Evolutionary conservation across 2,888 invertebrate genomes (phyloP).

Genomic region (Drosophila neotestacea): DNA sequence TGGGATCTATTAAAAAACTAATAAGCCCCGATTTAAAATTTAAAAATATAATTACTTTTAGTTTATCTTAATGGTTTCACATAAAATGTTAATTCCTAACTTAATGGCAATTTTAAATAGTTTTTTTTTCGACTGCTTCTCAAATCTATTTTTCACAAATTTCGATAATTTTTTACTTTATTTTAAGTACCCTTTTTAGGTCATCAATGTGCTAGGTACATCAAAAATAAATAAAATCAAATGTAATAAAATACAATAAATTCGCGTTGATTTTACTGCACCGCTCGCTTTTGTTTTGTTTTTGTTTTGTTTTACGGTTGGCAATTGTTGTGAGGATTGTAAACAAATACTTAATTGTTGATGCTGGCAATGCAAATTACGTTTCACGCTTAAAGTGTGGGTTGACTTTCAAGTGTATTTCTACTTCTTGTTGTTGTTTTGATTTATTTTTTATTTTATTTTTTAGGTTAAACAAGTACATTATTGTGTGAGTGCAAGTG

Average conservation of each 20-base stretch:
- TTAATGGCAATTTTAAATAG: too few species aligned
- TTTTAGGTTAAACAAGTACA: constrained; percentile 71
- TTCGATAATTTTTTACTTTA: neutral
- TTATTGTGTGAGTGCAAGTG: constrained; percentile 6
- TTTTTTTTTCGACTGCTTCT: too few species aligned
- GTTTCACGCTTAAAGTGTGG: constrained; percentile 58
- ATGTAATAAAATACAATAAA: constrained; percentile 29
- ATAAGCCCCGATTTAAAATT: too few species aligned
- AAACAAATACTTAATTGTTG: constrained; percentile 77
- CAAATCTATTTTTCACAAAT: too few species aligned
- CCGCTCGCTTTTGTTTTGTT: constrained; percentile 20
- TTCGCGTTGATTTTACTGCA: constrained; percentile 38
- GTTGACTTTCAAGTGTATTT: constrained; percentile 54
- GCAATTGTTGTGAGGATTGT: constrained; percentile 56
- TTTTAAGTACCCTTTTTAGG: neutral
- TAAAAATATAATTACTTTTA: too few species aligned
- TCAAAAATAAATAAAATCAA: constrained; percentile 1
- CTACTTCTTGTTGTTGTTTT: constrained; percentile 19
- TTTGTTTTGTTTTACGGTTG: constrained; percentile 28
- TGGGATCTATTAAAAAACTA: too few species aligned
- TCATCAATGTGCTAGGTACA: neutral
- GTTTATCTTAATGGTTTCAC: too few species aligned
- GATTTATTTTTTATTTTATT: constrained; percentile 28
- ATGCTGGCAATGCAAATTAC: constrained; percentile 69
- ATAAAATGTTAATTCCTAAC: too few species aligned